Percentiles rank a stretch among this genome's conserved stretches.
Conservation (phyloP, 2,113 vertebrate genomes). For the Nothoprocta perdicaria region DNA sequence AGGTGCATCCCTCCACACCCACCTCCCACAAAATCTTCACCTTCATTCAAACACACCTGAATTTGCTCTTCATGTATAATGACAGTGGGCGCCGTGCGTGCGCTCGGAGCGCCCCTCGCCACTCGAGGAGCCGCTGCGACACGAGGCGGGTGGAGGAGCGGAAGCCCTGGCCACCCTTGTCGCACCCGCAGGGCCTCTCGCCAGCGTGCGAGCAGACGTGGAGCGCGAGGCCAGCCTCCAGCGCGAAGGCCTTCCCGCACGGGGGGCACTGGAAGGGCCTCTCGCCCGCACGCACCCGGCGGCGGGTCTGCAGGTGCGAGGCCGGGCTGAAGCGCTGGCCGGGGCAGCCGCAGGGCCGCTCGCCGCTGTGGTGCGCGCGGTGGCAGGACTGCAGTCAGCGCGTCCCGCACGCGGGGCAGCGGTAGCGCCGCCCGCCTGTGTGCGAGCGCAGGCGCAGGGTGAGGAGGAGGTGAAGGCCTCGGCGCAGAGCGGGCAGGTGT, state of each 20-base stretch:
- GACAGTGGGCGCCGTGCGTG: too few relatives aligned
- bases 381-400: not conserved
- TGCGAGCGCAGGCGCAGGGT: constrained; percentile 31
- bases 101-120: constrained; percentile 64
- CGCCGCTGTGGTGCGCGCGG: not conserved
- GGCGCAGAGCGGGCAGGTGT: constrained; percentile 70
- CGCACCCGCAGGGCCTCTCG: not conserved
- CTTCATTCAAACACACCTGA: not conserved
- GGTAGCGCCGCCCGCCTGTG: not conserved
- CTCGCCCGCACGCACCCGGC: not conserved
- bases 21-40: not conserved
- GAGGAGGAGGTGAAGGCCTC: constrained; percentile 79
- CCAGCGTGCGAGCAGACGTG: not conserved
- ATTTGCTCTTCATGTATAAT: not conserved
- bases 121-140: constrained; percentile 30
- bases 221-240: constrained; percentile 49
- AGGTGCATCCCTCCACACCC: not conserved
- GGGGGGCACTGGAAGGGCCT: constrained; percentile 48
- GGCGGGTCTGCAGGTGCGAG: not conserved
- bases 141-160: too few relatives aligned
- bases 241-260: constrained; percentile 56
- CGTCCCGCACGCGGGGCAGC: not conserved
- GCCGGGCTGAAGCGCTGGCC: not conserved
- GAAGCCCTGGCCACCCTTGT: too few relatives aligned
- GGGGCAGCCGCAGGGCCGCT: constrained; percentile 10